Evolutionary conservation across 1,140 invertebrate genomes (phyloP), one percentile per base, ranked within the genome.

Genomic region (Anoplophora glabripennis): DNA sequence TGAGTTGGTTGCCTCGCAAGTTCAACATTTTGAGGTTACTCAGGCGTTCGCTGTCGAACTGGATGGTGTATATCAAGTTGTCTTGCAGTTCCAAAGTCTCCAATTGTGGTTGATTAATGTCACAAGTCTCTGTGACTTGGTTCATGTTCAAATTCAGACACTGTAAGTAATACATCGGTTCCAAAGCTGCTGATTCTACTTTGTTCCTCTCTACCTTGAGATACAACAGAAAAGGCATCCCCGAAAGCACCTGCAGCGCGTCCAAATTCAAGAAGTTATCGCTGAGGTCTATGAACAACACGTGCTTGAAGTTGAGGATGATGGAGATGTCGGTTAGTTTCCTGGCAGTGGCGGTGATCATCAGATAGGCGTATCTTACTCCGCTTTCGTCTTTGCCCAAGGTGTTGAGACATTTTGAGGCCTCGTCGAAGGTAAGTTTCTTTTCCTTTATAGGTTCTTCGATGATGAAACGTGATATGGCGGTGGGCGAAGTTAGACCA

Each of bases 241-340:
- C 68, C 0, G 75, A 70, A 7, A 82, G 53, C 7, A 72, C 72
- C 72, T 81, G 77, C 9, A 83, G 54, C 12, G 72, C 74, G 0
- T 77, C 67, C 17, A 77, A 54, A n/a, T 70, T 76, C 12, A 83
- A 67, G 17, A 68, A 71, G 63, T 83, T 83, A 9, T 77, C 74
- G 11, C 79, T 80, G 4, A 83, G 71, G 55, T 83, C 77, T 0
- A 83, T 66, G 47, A 80, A 83, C 55, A 80, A 75, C 10, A 83
- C 66, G 59, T 83, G 77, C 56, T 77, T 77, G 57, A 80, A 83
- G 34, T 70, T 64, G 40, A 72, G 65, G 35, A 83, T 72, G 2
- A 76, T 75, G 0, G 67, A 66, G 28, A 83, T 74, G 21, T 81
- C 71, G 1, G 79, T 81, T 37, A 83, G 61, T 18, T 71, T 72